A percentile compares a stretch with the other conserved stretches of the same genome.
Evolutionary conservation across 2,113 vertebrate genomes (phyloP).

Genomic region (Chamaetylas fuelleborni): DNA sequence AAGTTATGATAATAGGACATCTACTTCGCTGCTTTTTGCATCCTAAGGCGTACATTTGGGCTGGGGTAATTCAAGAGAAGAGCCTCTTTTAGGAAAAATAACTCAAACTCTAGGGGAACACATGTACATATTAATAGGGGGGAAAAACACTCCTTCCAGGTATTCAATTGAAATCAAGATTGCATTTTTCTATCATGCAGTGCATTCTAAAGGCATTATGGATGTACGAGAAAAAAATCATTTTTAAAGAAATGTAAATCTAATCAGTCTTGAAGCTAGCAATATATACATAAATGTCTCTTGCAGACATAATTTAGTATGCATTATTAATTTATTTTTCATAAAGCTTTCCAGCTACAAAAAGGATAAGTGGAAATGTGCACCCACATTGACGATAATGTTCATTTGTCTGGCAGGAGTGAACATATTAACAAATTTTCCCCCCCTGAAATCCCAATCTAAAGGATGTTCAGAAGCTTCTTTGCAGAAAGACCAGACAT

Average conservation of each 20-base stretch:
- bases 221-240: not conserved
- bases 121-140: not conserved
- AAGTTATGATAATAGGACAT: constrained; percentile 38
- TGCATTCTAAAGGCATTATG: constrained; percentile 6
- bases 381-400: constrained; percentile 54
- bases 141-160: not conserved
- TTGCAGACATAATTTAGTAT: constrained; percentile 78
- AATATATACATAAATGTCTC: constrained; percentile 76
- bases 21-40: not conserved
- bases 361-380: constrained; percentile 67
- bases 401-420: constrained; percentile 68
- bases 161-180: not conserved
- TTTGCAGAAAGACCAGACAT: constrained; percentile 5
- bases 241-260: constrained; percentile 73
- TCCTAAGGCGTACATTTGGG: not conserved
- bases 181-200: not conserved
- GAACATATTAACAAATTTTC: constrained; percentile 52
- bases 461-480: constrained; percentile 31
- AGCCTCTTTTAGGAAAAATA: constrained; percentile 23
- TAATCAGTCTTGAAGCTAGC: constrained; percentile 75
- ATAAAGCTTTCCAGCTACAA: constrained; percentile 73
- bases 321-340: constrained; percentile 83
- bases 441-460: not conserved
- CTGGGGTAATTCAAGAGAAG: constrained; percentile 22
- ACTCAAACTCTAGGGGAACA: not conserved